phyloP scores from a whole-genome alignment of 2,797 vertebrate genomes.

The Acomys russatus region DNA sequence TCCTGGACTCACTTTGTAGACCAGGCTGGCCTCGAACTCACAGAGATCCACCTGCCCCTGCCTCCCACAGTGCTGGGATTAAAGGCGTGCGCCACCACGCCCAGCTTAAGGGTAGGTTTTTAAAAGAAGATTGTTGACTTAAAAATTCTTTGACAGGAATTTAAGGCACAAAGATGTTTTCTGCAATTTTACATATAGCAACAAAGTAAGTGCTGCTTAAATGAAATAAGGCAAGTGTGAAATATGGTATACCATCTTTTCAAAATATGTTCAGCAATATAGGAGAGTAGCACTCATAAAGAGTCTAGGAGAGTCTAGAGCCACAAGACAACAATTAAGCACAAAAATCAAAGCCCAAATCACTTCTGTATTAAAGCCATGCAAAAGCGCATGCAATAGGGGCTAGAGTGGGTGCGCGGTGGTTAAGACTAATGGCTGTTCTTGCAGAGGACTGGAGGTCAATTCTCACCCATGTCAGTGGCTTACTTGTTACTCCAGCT shows the following conservation, averaged over 20 bases:
- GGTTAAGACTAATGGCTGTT: background rate
- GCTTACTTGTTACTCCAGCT: background rate
- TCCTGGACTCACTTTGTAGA: no score
- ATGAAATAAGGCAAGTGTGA: background rate
- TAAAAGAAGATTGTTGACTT: constrained; percentile 5
- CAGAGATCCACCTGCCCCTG: no score
- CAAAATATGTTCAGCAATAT: constrained; percentile 10
- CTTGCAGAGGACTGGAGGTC: background rate
- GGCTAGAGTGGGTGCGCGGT: background rate
- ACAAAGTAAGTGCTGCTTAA: constrained; percentile 19
- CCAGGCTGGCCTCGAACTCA: no score
- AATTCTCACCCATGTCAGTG: background rate
- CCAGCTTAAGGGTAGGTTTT: no score
- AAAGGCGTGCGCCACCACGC: no score
- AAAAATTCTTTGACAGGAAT: constrained; percentile 21
- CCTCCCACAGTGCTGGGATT: no score
- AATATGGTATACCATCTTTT: constrained; percentile 39
- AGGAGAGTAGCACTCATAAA: constrained; percentile 36
- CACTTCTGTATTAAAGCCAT: constrained; percentile 31
- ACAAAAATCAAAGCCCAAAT: background rate
- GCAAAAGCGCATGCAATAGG: no score
- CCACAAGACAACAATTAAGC: background rate
- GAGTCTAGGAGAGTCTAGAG: background rate
- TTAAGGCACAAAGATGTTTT: constrained; percentile 20
- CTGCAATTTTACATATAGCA: constrained; percentile 28